phyloP scores from a whole-genome alignment of 2,888 invertebrate species.

The Thumatha senex region DNA sequence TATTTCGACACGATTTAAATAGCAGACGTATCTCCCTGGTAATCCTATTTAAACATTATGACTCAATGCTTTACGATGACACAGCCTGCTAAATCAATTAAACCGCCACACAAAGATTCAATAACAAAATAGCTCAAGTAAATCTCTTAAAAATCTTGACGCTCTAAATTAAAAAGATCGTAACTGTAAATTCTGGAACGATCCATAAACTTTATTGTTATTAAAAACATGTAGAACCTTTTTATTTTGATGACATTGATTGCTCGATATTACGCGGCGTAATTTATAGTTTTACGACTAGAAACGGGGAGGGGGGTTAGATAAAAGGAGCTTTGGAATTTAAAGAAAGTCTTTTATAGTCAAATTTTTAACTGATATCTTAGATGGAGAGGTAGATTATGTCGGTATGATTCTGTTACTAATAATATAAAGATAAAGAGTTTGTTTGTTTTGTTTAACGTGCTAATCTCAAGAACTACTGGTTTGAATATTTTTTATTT shows the following conservation, averaged over 20 bases:
- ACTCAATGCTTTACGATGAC: not conserved
- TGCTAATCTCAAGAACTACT: too few species aligned
- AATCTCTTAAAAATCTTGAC: constrained; percentile 9
- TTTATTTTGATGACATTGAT: constrained; percentile 41
- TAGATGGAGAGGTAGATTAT: not conserved
- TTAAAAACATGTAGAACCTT: constrained; percentile 36
- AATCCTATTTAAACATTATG: not conserved
- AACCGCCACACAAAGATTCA: constrained; percentile 7
- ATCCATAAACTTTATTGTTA: constrained; percentile 36
- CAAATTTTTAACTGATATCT: constrained; percentile 8
- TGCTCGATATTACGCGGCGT: constrained; percentile 29
- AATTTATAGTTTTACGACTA: constrained; percentile 35
- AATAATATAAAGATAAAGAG: too few species aligned
- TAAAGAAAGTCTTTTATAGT: constrained; percentile 15
- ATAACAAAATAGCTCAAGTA: constrained; percentile 3
- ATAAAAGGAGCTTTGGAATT: constrained; percentile 6
- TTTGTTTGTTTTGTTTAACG: too few species aligned
- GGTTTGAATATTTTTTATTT: too few species aligned
- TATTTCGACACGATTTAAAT: too few species aligned
- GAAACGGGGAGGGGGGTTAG: constrained; percentile 9
- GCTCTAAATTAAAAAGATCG: constrained; percentile 28
- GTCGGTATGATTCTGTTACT: not conserved
- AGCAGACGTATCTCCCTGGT: too few species aligned
- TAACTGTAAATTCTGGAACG: constrained; percentile 26
- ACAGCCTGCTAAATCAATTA: constrained; percentile 4